Evolutionary conservation across 1,140 invertebrate genomes (phyloP), one percentile per base, ranked within the genome.

Genomic region (Heliconius hermathena): DNA sequence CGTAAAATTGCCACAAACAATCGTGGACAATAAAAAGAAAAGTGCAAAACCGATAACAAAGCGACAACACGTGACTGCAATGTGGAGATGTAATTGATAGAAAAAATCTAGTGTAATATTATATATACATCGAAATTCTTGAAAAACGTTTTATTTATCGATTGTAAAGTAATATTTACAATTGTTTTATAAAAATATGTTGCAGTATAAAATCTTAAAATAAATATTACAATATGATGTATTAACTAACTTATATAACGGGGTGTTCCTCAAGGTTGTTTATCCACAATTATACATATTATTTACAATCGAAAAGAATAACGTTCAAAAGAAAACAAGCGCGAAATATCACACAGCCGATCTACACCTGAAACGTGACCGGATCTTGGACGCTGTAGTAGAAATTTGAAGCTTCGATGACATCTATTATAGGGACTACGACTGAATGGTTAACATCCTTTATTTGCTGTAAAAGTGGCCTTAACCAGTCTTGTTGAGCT

Each of bases 401-500:
- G 85, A 93, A 90, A 74, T 85, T 88, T 18, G 82, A 86, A 18
- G 88, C 77, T 18, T 98, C 97, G 84, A 99, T 98, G 46, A 98
- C 97, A 94, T 99, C 98, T 82, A 99, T 99, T 78, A 99, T 98
- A 18, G 99, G 99, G 87, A 98, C 98, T 22, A 99, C 94, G 36
- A 99, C 98, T 20, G 97, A 96, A 20, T 95, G 96, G 1, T 95
- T 94, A n/a, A 97, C 96, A 74, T 98, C 96, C 91, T 97, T 97
- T 84, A 99, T 98, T 81, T 98, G 95, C 83, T 97, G 95, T 70
- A 99, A 93, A 46, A 99, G 90, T 1, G 99, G 99, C 89, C 99
- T 97, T 73, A 99, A 95, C 98, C 98, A 99, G 88, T 97, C 95
- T 81, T 95, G 90, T 82, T 97, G 97, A 8, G 96, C 96, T 96